Conservation (phyloP, 2,113 vertebrate genomes). For the Pantherophis guttatus region DNA sequence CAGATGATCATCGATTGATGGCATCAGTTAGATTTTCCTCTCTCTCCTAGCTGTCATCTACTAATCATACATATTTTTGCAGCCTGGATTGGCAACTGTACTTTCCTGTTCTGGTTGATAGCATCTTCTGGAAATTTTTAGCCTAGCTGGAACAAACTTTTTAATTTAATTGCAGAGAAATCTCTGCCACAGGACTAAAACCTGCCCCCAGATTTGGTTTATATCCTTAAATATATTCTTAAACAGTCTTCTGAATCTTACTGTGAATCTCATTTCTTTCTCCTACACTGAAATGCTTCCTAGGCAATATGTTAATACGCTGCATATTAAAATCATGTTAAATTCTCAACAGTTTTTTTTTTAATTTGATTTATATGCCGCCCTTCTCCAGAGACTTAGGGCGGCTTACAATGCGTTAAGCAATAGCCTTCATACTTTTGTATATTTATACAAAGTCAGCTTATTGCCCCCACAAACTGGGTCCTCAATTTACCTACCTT, state of each 20-base stretch:
- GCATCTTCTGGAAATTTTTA: not conserved
- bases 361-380: too few species aligned
- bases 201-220: not conserved
- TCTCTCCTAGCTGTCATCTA: not conserved
- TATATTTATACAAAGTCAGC: too few species aligned
- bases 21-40: not conserved
- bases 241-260: not conserved
- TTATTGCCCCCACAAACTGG: too few species aligned
- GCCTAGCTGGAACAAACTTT: not conserved
- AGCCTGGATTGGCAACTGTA: too few species aligned
- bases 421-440: too few species aligned
- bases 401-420: too few species aligned
- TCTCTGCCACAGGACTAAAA: not conserved
- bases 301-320: not conserved
- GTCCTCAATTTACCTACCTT: too few species aligned
- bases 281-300: not conserved
- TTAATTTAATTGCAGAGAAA: not conserved
- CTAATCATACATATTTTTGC: not conserved
- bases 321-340: constrained; percentile 37
- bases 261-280: not conserved
- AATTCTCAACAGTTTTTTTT: constrained; percentile 34
- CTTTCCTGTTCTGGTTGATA: not conserved
- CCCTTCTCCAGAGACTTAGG: too few species aligned
- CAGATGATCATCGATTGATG: not conserved
- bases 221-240: not conserved